Base-by-base conservation (phyloP, 92 coral and sea anemone species). In the Anthopleura xanthogrammica region DNA sequence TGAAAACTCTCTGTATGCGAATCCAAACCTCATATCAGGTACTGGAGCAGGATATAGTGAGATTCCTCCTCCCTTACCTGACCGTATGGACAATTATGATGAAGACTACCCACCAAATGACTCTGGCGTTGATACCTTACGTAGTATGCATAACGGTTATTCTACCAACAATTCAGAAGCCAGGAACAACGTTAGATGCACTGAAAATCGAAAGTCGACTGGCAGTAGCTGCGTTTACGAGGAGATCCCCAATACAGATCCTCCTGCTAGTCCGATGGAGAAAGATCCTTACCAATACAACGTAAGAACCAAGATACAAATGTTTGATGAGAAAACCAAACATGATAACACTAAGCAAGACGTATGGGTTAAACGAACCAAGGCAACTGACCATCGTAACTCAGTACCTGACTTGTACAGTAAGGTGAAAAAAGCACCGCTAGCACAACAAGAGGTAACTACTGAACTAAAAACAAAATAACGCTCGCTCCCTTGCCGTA, bases 371-470 rank as follows among this genome's bases (percentile, higher is more conserved):
- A 92, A 87, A 78, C 89, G 90, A 88, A 85, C 86, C 81, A 56
- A 83, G 81, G 42, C 89, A 75, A 62, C 82, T 73, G 50, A 95
- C 70, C 68, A 80, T 75, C 29, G 87, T 82, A 29, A 85, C 93
- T 93, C 98, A 1, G 92, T 90, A 54, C 98, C 99, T 71, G 92
- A 93, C 43, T 80, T 94, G 52, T 81, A 83, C 50, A 90, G 92
- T 41, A 89, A 89, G 81, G 83, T 85, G 46, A 89, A 87, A 76
- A 83, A 86, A 43, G 98, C 95, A 57, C 99, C 99, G 3, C 83
- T 97, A 13, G 99, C 99, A 72, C 93, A 90, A 36, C 93, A 92
- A 82, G 99, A 97, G 99, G 99, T 97, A 83, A 77, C 50, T 60
- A 36, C 23, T 11, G 13, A 55, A 68, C 82, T 12, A 29, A 12